Evolutionary conservation across 2,113 vertebrate species (phyloP), one percentile per base, ranked within the genome.

Genomic region (Cryptotis parvus): DNA sequence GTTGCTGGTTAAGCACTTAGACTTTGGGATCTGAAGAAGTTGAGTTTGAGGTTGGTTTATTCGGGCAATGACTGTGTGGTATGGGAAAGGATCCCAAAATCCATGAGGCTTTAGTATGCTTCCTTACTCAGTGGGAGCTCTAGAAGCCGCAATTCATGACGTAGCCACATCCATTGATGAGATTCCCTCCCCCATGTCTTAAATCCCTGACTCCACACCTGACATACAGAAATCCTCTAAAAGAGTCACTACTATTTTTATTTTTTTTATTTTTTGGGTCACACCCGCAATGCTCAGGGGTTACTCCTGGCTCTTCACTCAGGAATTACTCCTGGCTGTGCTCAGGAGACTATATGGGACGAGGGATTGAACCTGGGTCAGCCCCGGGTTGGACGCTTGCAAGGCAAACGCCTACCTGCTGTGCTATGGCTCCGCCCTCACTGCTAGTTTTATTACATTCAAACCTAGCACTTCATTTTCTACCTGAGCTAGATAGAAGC

Each of bases 391-490:
- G n/a, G n/a, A n/a, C n/a, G n/a, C n/a, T n/a, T n/a, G n/a, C n/a
- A n/a, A n/a, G n/a, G n/a, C n/a, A n/a, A n/a, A n/a, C n/a, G n/a
- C n/a, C n/a, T n/a, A n/a, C n/a, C n/a, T n/a, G n/a, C n/a, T n/a
- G n/a, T n/a, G n/a, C n/a, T n/a, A n/a, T n/a, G n/a, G n/a, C n/a
- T n/a, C n/a, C n/a, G n/a, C n/a, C 84, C 27, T 65, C 63, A n/a
- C 29, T 90, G 41, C 88, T 92, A 72, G 85, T 79, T 91, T 94
- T 83, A 92, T 73, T 49, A 7, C 39, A 55, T 86, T 89, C 75
- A 83, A 76, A 86, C 78, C 37, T 61, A 63, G 35, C 37, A 45
- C 35, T 75, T 78, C 27, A 37, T 91, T 55, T 31, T 89, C 65
- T 80, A 0, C 43, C 1, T 87, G 37, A 80, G 52, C 89, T 72